Base-by-base conservation (phyloP, 2,888 invertebrate species). In the Dusona sp. region DNA sequence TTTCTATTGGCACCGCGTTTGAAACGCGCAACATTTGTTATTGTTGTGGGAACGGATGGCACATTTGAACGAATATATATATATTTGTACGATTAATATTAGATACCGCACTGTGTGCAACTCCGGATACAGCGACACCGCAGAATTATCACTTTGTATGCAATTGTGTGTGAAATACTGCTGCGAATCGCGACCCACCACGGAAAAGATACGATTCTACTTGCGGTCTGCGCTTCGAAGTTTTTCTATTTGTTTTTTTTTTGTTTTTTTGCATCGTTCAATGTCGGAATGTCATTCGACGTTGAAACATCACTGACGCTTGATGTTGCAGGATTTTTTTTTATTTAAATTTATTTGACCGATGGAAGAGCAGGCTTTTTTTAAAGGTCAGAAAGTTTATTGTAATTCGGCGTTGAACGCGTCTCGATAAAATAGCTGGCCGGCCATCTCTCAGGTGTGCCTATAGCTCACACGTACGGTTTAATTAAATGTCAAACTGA, bases 1-100 rank as follows among this genome's bases (percentile, higher is more conserved):
- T 25, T 25, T 25, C 25, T 25, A 57, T 57, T 57, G 57, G 13
- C 3, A 61, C 16, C 11, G 29, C 61, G 7, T 29, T 29, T 61
- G 16, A 61, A 29, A 29, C 16, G 13, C 61, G 61, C 61, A 67
- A 61, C 78, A 72, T 74, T 72, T 70, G 82, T 77, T 57, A 73
- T 81, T 54, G 81, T 78, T 65, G 25, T 72, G 45, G 42, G 64
- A 70, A 51, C 11, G 42, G 16, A 75, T 54, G 42, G 38, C 25
- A 64, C 38, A 42, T 42, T 61, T 7, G 0, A 38, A 22, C 54
- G 36, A 33, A 22, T 29, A 74, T 61, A 54, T 13, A 75, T 61
- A 48, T 19, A 57, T 57, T 3, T 3, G 25, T 36, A 38, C 51
- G 48, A 65, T 36, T 51, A 45, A 51, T 77, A 72, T 64, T 80